A percentile compares a stretch with the other conserved stretches of the same genome.
Conservation (phyloP, 2,113 vertebrate genomes). For the Urocynchramus pylzowi region DNA sequence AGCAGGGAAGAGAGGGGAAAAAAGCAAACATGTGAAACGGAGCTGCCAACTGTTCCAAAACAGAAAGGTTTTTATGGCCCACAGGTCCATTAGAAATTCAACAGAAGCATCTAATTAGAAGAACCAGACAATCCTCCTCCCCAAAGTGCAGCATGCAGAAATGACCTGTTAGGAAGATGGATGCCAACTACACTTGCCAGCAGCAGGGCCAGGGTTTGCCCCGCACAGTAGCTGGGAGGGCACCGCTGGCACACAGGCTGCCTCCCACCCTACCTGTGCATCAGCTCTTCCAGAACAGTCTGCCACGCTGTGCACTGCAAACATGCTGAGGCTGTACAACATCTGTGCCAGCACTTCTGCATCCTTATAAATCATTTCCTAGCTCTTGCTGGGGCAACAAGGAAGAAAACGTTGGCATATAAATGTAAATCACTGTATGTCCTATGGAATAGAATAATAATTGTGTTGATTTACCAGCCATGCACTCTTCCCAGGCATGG, state of each 20-base stretch:
- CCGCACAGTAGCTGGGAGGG: background rate
- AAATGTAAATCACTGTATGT: constrained; percentile 66
- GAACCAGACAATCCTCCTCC: background rate
- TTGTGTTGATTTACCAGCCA: constrained; percentile 65
- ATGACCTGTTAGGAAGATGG: constrained; percentile 48
- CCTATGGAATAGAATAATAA: constrained; percentile 71
- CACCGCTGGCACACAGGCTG: background rate
- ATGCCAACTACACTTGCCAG: constrained; percentile 10
- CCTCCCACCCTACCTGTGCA: background rate
- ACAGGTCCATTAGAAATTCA: constrained; percentile 41
- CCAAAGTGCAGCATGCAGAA: background rate
- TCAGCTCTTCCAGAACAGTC: background rate
- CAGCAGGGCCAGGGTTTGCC: background rate
- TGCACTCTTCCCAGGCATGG: background rate
- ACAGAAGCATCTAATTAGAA: constrained; percentile 57
- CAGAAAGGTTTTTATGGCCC: constrained; percentile 8
- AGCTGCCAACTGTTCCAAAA: constrained; percentile 11
- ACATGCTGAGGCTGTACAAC: constrained; percentile 47
- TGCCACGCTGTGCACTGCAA: constrained; percentile 21
- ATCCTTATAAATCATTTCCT: constrained; percentile 68
- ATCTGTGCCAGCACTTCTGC: constrained; percentile 63
- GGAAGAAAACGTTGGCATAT: constrained; percentile 61
- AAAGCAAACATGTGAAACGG: background rate
- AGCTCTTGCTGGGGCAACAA: constrained; percentile 67
- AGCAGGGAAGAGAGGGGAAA: background rate